Evolutionary conservation across 2,888 invertebrate species (phyloP), one percentile per base, ranked within the genome.

Genomic region (Eilema sororculum): DNA sequence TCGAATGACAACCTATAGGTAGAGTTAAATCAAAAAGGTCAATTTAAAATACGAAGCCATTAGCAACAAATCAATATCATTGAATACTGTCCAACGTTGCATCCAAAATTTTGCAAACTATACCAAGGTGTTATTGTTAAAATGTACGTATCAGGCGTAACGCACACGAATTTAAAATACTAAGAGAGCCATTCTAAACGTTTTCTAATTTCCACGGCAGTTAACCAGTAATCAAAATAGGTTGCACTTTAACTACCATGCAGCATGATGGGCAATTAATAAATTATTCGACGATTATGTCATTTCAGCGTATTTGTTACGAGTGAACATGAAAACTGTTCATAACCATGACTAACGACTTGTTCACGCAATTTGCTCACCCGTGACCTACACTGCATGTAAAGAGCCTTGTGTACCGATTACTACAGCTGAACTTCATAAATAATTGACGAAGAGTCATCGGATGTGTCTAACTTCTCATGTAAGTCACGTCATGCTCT

Each of bases 341-440:
- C 75, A 82, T 78, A 85, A 83, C 88, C 82, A 65, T 83, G 81
- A 78, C 78, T 87, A 84, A 86, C 81, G 83, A 88, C 90, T 89
- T 86, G 89, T 90, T 90, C 86, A 87, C 83, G 85, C 83, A 83
- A 87, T 88, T 87, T 83, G 79, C 82, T 86, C 83, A 89, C 75
- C 92, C 92, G 84, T 92, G 93, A 92, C 92, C 91, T 85, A 87
- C 84, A 85, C 74, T 63, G 76, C 73, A 56, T 58, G 67, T 72
- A 69, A 68, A 69, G 68, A 82, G 76, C 88, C 89, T 91, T 89
- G 89, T 82, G 80, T 77, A 84, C 75, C 84, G 87, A 90, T 90
- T 89, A 90, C 74, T 76, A 74, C 74, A 69, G 73, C 69, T 79
- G 80, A 81, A 84, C 78, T 84, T 82, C 83, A 73, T 80, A 76